Evolutionary conservation across 2,888 invertebrate genomes (phyloP), one percentile per base, ranked within the genome.

Genomic region (Cerceris rybyensis): DNA sequence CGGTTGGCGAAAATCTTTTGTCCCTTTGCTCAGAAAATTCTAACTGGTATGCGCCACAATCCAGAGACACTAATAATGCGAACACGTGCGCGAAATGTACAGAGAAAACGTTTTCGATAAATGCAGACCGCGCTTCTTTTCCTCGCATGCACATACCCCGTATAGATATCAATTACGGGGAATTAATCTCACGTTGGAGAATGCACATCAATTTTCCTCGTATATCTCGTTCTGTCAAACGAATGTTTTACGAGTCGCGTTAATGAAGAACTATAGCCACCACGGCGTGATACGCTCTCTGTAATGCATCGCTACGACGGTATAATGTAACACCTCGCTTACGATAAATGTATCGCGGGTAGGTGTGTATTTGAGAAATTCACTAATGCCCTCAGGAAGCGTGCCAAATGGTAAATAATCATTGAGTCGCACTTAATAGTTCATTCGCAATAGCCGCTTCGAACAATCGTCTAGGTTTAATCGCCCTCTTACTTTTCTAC

Each of bases 211-310:
- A 80, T 80, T 75, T 80, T 42, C 75, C 70, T 70, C 71, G 70
- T 80, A 28, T 28, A 80, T 80, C 80, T 75, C 68, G 79, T 52
- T 68, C 76, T 75, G 80, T 75, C 80, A 71, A 73, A 67, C 60
- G 42, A 61, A 43, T 79, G 68, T 71, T 80, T 79, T 75, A 79
- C 74, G 70, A 54, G 42, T 50, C 42, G 60, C 61, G 80, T 80
- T 80, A 80, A 80, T 80, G 80, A 80, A 80, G 70, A 80, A 80
- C 80, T 79, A 71, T 80, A 80, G 71, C 79, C 60, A 50, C 17
- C 57, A 14, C 54, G 43, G 59, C 58, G 80, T 59, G 80, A 75
- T 75, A 80, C 69, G 75, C 72, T 57, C 28, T 28, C 28, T 28
- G 61, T 57, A 68, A 70, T 59, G 70, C 64, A 65, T 68, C 75